Evolutionary conservation across 2,888 invertebrate species (phyloP).

Genomic region (Tachystola acroxantha): DNA sequence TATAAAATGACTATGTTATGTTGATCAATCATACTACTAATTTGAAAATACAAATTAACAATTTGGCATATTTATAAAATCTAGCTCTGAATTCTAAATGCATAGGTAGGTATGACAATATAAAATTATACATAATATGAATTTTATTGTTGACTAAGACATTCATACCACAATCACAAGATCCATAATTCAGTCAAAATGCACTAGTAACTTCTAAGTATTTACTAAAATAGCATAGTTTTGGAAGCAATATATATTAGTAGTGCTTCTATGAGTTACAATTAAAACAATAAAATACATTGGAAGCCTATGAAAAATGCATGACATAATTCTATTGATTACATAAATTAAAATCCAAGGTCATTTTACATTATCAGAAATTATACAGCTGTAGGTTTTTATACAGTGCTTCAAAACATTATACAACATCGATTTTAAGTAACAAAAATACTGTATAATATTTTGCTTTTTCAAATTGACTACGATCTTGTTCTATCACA

Average conservation of each 20-base stretch:
- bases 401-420: too few relatives aligned
- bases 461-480: too few relatives aligned
- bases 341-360: slow-evolving; percentile 12
- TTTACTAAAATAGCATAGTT: slow-evolving; percentile 57
- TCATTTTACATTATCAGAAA: too few relatives aligned
- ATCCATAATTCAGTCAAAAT: slow-evolving; percentile 67
- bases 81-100: slow-evolving; percentile 68
- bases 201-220: slow-evolving; percentile 46
- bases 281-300: slow-evolving; percentile 41
- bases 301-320: slow-evolving; percentile 60
- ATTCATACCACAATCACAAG: slow-evolving; percentile 70
- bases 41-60: slow-evolving; percentile 61
- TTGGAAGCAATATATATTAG: slow-evolving; percentile 66
- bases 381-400: too few relatives aligned
- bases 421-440: too few relatives aligned
- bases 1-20: slow-evolving; percentile 2
- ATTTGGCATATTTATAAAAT: slow-evolving; percentile 67
- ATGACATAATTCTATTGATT: slow-evolving; percentile 24
- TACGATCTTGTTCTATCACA: neutral
- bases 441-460: too few relatives aligned
- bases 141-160: slow-evolving; percentile 50
- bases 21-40: slow-evolving; percentile 36
- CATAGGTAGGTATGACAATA: slow-evolving; percentile 57
- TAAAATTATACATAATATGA: slow-evolving; percentile 58
- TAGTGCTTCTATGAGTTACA: slow-evolving; percentile 52